Base-by-base conservation (phyloP, 2,888 invertebrate species). In the Colostygia pectinataria region DNA sequence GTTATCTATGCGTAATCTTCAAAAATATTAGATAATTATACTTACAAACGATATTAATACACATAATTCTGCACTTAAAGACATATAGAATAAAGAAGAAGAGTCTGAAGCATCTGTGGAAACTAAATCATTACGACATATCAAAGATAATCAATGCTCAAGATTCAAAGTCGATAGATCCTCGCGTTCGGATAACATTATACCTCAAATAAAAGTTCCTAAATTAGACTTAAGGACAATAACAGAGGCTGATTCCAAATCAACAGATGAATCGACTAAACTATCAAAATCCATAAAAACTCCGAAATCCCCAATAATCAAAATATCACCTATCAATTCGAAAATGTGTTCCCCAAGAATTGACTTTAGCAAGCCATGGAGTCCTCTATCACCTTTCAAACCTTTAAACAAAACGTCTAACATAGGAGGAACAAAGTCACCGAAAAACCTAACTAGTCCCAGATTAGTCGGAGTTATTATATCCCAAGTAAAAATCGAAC, bases 171-270 rank as follows among this genome's bases (percentile, higher is more conserved):
- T 61, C 64, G 5, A 65, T 62, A 29, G 68, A 73, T 63, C 65
- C 5, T 56, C 61, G 4, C 74, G 77, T 51, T 73, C 62, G 53
- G 73, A 73, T 23, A 74, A 64, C 47, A 20, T 14, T 2, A 73
- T 83, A 77, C 82, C 87, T 63, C 78, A 82, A 69, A 81, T 84
- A 8, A 88, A 82, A 80, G 77, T 85, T 75, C 85, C 89, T 74
- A 80, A 69, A 53, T 61, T 85, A 76, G 86, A 89, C 57, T 63
- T 78, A 6, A 82, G 79, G 57, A 58, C 71, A 14, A 68, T 75
- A 53, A 77, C 80, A 8, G 83, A 86, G 46, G 20, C 20, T 20
- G 88, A 87, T 40, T 83, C 83, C 0, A 80, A 66, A 18, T 74
- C 74, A 1, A 61, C 47, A 23, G 83, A 84, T 2, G 45, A 55